Conservation (phyloP, 2,888 invertebrate genomes). For the Gerris lacustris region DNA sequence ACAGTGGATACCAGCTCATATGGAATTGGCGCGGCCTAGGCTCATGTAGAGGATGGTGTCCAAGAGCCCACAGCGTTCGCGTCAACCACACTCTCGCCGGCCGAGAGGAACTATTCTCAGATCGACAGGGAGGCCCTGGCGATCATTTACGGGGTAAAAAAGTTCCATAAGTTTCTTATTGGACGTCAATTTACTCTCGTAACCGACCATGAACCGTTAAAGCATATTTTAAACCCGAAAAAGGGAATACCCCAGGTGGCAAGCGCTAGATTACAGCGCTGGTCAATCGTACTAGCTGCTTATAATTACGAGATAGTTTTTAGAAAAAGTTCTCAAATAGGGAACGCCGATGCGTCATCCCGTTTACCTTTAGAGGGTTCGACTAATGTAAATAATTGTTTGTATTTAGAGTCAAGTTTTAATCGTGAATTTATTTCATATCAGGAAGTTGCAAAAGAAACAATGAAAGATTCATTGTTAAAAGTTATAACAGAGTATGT, state of each 20-base stretch:
- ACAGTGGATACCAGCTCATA: neutral
- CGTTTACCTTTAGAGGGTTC: constrained; percentile 7
- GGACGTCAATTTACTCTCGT: constrained; percentile 5
- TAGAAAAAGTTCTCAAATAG: constrained; percentile 11
- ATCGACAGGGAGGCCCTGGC: neutral
- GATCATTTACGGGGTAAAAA: neutral
- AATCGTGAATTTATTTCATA: too few relatives aligned
- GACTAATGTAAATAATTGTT: constrained; percentile 5
- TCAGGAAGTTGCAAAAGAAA: too few relatives aligned
- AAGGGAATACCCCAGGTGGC: constrained; percentile 13
- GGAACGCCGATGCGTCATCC: constrained; percentile 13
- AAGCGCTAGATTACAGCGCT: constrained; percentile 13
- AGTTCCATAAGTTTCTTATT: constrained; percentile 4
- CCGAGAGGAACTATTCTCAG: neutral
- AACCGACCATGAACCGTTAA: neutral
- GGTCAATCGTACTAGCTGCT: constrained; percentile 13
- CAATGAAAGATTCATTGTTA: too few relatives aligned
- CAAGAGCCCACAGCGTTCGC: neutral
- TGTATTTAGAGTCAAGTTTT: too few relatives aligned
- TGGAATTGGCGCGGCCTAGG: neutral
- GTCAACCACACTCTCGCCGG: neutral
- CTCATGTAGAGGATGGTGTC: neutral
- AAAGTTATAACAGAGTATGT: too few relatives aligned
- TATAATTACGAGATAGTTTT: constrained; percentile 15
- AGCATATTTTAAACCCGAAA: constrained; percentile 14